Percentiles rank a stretch among this genome's conserved stretches.
Conservation (phyloP, 1,140 invertebrate species). For the Lethocerus indicus region DNA sequence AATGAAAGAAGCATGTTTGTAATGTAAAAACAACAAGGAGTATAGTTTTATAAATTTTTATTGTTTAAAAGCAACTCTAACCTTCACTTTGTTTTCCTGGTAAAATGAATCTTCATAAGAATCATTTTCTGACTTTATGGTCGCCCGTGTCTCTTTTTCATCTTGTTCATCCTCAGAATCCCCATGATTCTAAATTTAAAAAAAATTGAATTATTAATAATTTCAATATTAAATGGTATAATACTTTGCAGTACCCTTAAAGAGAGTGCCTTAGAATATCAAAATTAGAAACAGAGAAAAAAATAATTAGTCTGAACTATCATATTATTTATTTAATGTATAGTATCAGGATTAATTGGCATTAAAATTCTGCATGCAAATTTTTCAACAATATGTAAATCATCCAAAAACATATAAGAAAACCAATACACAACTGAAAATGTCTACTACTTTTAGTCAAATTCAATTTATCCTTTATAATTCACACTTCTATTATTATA, state of each 20-base stretch:
- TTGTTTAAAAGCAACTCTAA: slow-evolving; percentile 7
- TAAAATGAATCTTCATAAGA: slow-evolving; percentile 16
- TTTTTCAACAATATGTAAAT: too few species aligned
- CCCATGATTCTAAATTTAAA: slow-evolving; percentile 7
- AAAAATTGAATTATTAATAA: slow-evolving; percentile 4
- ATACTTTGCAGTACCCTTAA: neutral
- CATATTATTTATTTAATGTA: neutral
- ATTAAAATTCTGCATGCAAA: too few species aligned
- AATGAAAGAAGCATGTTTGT: too few species aligned
- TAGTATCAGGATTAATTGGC: too few species aligned
- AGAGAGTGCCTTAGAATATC: too few species aligned
- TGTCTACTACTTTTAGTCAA: too few species aligned
- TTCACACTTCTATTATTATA: too few species aligned
- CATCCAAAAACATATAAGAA: too few species aligned
- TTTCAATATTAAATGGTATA: neutral
- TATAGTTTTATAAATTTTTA: neutral
- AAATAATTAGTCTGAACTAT: neutral
- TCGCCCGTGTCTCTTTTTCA: neutral
- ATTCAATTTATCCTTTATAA: too few species aligned
- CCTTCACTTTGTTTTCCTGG: slow-evolving; percentile 22
- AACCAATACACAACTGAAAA: too few species aligned
- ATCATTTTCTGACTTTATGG: slow-evolving; percentile 5
- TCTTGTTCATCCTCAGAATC: slow-evolving; percentile 12
- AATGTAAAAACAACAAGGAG: neutral
- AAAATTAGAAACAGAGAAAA: too few species aligned